These are phyloP conservation scores for Phrynocephalus versicolor DNA, from an alignment of 2,113 vertebrate genomes.

Conservation along the genomic window DNA sequence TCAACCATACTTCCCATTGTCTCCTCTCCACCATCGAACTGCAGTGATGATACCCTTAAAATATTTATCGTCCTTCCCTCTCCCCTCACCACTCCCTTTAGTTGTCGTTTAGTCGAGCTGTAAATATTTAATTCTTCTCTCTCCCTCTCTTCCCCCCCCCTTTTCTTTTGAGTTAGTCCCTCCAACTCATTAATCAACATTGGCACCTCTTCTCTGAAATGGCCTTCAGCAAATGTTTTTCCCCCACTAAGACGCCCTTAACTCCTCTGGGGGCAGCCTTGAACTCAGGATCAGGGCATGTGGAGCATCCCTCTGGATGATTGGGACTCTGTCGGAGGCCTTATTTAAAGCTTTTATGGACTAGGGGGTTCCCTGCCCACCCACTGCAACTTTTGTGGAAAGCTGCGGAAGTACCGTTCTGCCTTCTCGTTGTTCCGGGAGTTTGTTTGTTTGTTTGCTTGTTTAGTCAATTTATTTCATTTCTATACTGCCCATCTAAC, in stretches of 20 bases:
- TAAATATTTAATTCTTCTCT: slow-evolving; percentile 35
- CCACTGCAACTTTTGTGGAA: no score
- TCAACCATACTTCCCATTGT: neutral
- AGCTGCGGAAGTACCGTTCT: no score
- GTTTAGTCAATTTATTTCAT: no score
- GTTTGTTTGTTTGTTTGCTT: no score
- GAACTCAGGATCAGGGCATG: neutral
- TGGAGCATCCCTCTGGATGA: neutral
- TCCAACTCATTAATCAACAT: neutral
- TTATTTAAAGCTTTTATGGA: neutral
- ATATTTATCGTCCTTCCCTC: slow-evolving; percentile 12
- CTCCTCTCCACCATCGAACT: neutral
- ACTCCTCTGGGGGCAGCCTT: neutral
- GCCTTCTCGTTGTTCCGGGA: no score
- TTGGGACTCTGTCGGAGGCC: no score
- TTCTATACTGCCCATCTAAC: no score
- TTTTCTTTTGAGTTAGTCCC: neutral
- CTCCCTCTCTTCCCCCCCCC: neutral
- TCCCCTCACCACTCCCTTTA: neutral
- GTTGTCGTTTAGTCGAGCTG: slow-evolving; percentile 33
- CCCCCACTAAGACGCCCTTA: no score
- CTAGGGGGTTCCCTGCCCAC: no score
- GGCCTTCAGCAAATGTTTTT: neutral
- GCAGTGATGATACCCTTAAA: neutral
- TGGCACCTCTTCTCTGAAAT: neutral